Evolutionary conservation across 2,113 vertebrate species (phyloP).

Genomic region (Dendropsophus ebraccatus): DNA sequence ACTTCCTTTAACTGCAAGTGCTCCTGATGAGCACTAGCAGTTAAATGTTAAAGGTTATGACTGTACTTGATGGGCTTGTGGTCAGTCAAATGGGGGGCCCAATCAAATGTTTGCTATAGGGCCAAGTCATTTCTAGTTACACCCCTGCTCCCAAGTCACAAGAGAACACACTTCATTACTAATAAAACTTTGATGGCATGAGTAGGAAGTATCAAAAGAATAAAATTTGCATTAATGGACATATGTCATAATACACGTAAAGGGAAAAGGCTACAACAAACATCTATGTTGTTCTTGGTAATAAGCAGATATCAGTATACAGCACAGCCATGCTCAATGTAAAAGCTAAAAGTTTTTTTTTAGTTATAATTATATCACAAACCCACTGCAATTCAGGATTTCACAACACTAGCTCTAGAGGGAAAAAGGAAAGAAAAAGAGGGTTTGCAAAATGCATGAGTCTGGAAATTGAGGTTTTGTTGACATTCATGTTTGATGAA

Average conservation of each 20-base stretch:
- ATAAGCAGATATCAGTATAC: neutral
- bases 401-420: slow-evolving; percentile 31
- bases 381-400: slow-evolving; percentile 18
- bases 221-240: neutral
- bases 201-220: neutral
- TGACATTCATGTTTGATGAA: slow-evolving; percentile 59
- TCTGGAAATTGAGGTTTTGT: slow-evolving; percentile 57
- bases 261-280: too few relatives aligned
- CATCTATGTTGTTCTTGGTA: too few relatives aligned
- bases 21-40: too few relatives aligned
- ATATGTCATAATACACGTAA: too few relatives aligned
- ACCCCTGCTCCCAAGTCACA: too few relatives aligned
- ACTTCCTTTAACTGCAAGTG: too few relatives aligned
- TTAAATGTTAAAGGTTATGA: too few relatives aligned
- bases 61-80: too few relatives aligned
- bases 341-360: neutral
- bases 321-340: neutral
- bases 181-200: neutral
- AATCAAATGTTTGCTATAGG: too few relatives aligned
- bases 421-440: slow-evolving; percentile 32
- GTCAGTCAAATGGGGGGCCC: too few relatives aligned
- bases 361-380: slow-evolving; percentile 21
- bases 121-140: too few relatives aligned
- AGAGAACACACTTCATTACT: too few relatives aligned
- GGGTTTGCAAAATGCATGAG: slow-evolving; percentile 55